Percentiles rank a stretch among this genome's conserved stretches.
These are phyloP conservation scores for Beris morrisii DNA, from an alignment of 2,888 invertebrate genomes.

Conservation along the genomic window DNA sequence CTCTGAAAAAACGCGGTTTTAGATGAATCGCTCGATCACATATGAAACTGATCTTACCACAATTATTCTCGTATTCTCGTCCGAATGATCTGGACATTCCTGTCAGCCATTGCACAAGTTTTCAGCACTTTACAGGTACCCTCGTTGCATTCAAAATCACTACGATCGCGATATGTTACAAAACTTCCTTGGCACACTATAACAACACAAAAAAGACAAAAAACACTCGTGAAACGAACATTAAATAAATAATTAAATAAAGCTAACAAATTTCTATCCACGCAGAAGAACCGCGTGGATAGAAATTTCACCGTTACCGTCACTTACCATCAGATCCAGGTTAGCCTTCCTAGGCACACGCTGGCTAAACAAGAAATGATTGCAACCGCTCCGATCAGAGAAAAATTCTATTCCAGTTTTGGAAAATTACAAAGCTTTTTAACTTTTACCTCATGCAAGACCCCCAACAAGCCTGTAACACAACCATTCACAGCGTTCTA, in stretches of 20 bases:
- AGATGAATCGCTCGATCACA: conserved; percentile 1
- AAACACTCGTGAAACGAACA: conserved; percentile 2
- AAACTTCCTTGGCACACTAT: neutral
- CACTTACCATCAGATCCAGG: neutral
- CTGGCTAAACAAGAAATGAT: conserved; percentile 12
- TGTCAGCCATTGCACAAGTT: conserved; percentile 51
- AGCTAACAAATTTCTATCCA: neutral
- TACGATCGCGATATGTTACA: conserved; percentile 53
- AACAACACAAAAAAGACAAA: neutral
- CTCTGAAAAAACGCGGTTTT: conserved; percentile 42
- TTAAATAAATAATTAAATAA: conserved; percentile 11
- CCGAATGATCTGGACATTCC: conserved; percentile 52
- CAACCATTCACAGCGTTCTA: no score
- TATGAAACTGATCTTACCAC: conserved; percentile 46
- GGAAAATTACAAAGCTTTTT: no score
- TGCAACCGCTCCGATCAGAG: neutral
- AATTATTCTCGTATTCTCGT: conserved; percentile 53
- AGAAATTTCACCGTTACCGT: neutral
- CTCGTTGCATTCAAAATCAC: conserved; percentile 60
- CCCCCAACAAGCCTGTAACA: no score
- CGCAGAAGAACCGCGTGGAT: no score
- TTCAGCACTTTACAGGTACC: conserved; percentile 49
- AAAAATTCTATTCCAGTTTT: no score
- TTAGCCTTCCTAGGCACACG: neutral
- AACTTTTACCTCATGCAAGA: no score